These are phyloP conservation scores for Sipha flava DNA, from an alignment of 1,140 invertebrate genomes.

Conservation along the genomic window DNA sequence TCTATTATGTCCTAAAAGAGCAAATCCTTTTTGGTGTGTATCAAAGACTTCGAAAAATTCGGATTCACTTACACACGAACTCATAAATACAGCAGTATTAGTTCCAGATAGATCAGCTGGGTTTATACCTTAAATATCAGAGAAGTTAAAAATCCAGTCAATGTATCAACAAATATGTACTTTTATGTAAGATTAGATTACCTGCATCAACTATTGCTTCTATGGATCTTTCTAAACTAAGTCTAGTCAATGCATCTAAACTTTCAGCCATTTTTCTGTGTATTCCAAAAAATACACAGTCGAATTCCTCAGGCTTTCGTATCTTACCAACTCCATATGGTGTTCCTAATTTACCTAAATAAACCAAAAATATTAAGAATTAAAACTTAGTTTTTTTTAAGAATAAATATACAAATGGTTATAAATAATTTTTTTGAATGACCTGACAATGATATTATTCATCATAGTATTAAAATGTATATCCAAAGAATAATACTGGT, in stretches of 20 bases:
- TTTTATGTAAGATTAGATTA: not conserved
- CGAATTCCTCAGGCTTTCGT: slow-evolving; percentile 36
- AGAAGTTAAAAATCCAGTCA: not conserved
- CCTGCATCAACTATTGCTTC: slow-evolving; percentile 41
- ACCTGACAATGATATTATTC: too few relatives aligned
- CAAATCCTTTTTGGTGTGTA: slow-evolving; percentile 47
- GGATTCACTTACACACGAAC: slow-evolving; percentile 39
- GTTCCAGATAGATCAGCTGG: slow-evolving; percentile 47
- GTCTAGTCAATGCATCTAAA: slow-evolving; percentile 36
- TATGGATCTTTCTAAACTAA: slow-evolving; percentile 37
- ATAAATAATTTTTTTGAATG: too few relatives aligned
- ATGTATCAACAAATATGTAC: not conserved
- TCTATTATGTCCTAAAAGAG: slow-evolving; percentile 54
- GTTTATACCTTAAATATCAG: slow-evolving; percentile 46
- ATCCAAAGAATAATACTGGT: too few relatives aligned
- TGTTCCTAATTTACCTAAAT: slow-evolving; percentile 35
- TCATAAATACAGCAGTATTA: slow-evolving; percentile 53
- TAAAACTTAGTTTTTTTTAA: too few relatives aligned
- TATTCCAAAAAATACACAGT: slow-evolving; percentile 39
- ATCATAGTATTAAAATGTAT: too few relatives aligned
- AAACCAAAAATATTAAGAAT: not conserved
- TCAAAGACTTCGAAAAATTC: slow-evolving; percentile 35
- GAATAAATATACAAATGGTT: too few relatives aligned
- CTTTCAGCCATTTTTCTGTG: slow-evolving; percentile 35
- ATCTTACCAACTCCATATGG: slow-evolving; percentile 37